These are phyloP conservation scores for Dromaius novaehollandiae DNA, from an alignment of 2,113 vertebrate species.

Conservation along the genomic window DNA sequence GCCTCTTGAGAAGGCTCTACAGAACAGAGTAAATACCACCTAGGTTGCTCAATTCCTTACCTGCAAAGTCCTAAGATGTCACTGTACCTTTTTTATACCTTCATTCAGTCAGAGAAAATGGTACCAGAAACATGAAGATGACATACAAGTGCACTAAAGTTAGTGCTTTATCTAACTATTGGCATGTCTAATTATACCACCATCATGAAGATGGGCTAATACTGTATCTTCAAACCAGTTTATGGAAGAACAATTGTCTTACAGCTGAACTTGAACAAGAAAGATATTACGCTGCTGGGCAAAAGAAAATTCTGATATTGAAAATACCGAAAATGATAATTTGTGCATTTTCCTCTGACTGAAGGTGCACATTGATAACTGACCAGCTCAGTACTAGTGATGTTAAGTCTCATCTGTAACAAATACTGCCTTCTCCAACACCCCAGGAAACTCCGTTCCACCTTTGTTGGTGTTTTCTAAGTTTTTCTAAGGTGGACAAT, in stretches of 20 bases:
- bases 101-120: not conserved
- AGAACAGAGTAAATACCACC: not conserved
- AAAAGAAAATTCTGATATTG: not conserved
- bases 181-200: not conserved
- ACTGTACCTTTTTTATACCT: not conserved
- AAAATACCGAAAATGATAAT: not conserved
- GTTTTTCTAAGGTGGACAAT: not conserved
- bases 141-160: not conserved
- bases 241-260: not conserved
- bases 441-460: not conserved
- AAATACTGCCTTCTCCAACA: not conserved
- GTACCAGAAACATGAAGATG: not conserved
- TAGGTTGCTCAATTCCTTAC: not conserved
- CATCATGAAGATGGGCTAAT: not conserved
- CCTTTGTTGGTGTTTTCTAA: not conserved
- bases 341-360: not conserved
- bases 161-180: not conserved
- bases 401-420: not conserved
- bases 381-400: not conserved
- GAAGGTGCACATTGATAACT: not conserved
- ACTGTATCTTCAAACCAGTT: not conserved
- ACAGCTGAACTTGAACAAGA: not conserved
- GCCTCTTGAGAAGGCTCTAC: not conserved
- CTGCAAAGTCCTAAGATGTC: not conserved
- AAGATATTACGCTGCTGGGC: not conserved